Evolutionary conservation across 2,888 invertebrate species (phyloP).

Genomic region (Sclerodermus sp.): DNA sequence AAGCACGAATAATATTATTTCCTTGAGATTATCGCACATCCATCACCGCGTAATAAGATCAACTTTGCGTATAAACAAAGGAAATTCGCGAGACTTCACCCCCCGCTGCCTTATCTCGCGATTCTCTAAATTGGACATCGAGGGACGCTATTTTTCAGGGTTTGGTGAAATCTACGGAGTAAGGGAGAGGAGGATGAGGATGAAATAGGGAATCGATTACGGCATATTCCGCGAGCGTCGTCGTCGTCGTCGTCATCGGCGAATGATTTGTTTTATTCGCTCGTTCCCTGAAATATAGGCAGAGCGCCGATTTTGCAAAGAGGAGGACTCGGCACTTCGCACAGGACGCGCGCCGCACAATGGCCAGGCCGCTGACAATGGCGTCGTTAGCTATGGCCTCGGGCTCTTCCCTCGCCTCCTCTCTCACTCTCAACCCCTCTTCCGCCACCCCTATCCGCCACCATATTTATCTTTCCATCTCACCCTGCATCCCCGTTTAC

Average conservation of each 20-base stretch:
- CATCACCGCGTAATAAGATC: too few relatives aligned
- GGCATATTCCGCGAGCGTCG: slow-evolving; percentile 4
- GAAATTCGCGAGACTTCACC: too few relatives aligned
- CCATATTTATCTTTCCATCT: not conserved
- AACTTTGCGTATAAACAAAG: too few relatives aligned
- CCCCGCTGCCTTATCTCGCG: too few relatives aligned
- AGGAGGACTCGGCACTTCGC: slow-evolving; percentile 24
- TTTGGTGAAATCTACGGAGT: too few relatives aligned
- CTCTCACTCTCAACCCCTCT: not conserved
- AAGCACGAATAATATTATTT: too few relatives aligned
- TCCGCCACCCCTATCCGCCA: not conserved
- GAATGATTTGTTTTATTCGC: slow-evolving; percentile 35
- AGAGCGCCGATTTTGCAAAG: slow-evolving; percentile 13
- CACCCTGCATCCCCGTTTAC: slow-evolving; percentile 2
- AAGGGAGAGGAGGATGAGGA: too few relatives aligned
- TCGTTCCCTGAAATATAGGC: slow-evolving; percentile 20
- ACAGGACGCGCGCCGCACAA: slow-evolving; percentile 46
- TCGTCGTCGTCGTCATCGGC: slow-evolving; percentile 23
- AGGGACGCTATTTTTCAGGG: too few relatives aligned
- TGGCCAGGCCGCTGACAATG: slow-evolving; percentile 52
- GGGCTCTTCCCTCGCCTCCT: slow-evolving; percentile 34
- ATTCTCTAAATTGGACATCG: too few relatives aligned
- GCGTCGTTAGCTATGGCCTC: slow-evolving; percentile 55
- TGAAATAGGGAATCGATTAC: too few relatives aligned
- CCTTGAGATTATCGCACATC: too few relatives aligned